Percentiles rank a stretch among this genome's conserved stretches.
phyloP scores from a whole-genome alignment of 2,888 invertebrate genomes.

The Andrena fulva region DNA sequence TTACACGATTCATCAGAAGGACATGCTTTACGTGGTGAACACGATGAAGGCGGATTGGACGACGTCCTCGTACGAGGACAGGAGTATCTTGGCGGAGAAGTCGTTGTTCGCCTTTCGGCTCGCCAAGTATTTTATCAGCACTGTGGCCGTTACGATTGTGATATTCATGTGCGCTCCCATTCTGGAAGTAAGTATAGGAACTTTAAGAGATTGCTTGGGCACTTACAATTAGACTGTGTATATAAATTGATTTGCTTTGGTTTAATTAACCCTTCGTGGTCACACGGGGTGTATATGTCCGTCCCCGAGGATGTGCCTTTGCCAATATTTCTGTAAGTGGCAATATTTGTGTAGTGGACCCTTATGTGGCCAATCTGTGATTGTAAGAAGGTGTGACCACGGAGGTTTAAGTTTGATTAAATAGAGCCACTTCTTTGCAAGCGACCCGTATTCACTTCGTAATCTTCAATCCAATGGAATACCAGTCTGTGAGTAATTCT shows the following conservation, averaged over 20 bases:
- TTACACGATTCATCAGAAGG: conserved; percentile 68
- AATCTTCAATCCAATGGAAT: neutral
- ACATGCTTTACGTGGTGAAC: conserved; percentile 74
- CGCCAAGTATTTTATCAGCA: conserved; percentile 76
- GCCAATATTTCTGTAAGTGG: too few relatives aligned
- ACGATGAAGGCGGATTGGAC: conserved; percentile 78
- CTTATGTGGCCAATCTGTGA: too few relatives aligned
- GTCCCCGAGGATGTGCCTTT: too few relatives aligned
- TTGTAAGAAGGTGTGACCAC: too few relatives aligned
- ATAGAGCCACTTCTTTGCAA: too few relatives aligned
- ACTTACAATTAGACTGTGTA: neutral
- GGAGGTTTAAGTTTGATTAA: too few relatives aligned
- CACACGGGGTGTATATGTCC: too few relatives aligned
- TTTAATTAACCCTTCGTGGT: too few relatives aligned
- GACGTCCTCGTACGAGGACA: conserved; percentile 62
- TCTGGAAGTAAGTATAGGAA: conserved; percentile 70
- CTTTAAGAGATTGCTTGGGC: neutral
- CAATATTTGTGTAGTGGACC: too few relatives aligned
- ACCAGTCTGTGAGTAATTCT: neutral
- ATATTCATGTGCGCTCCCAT: conserved; percentile 69
- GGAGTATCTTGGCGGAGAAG: conserved; percentile 67
- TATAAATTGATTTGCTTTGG: too few relatives aligned
- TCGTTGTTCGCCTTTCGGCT: conserved; percentile 72
- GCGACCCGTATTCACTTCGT: too few relatives aligned
- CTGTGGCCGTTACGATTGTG: conserved; percentile 61